phyloP scores from a whole-genome alignment of 2,113 vertebrate species.

The Delphinapterus leucas region DNA sequence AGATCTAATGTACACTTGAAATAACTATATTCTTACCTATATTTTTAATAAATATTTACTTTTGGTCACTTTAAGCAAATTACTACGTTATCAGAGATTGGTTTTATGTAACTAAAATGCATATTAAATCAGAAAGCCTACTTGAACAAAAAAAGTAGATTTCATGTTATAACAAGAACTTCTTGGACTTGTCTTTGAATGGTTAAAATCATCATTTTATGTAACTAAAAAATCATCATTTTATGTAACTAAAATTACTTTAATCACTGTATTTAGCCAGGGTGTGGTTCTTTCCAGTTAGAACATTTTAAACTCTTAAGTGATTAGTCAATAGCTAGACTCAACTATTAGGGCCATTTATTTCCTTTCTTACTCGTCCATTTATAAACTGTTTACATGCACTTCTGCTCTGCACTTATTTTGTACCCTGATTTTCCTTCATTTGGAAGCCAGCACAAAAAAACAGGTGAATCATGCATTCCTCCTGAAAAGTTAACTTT shows the following conservation, averaged over 20 bases:
- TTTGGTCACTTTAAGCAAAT: background rate
- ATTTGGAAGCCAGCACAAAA: conserved; percentile 35
- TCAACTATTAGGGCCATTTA: background rate
- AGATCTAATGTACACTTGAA: background rate
- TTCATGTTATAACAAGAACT: background rate
- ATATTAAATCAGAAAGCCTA: background rate
- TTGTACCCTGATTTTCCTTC: conserved; percentile 16
- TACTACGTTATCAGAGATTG: background rate
- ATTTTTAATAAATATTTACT: background rate
- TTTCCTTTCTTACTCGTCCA: conserved; percentile 40
- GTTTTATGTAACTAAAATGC: conserved; percentile 30
- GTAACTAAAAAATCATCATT: conserved; percentile 35
- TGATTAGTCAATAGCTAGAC: conserved; percentile 31
- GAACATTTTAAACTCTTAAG: conserved; percentile 19
- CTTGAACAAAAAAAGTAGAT: background rate
- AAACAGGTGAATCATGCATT: background rate
- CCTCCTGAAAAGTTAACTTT: conserved; percentile 18
- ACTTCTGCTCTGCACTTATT: conserved; percentile 33
- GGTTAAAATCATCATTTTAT: conserved; percentile 42
- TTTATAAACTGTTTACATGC: conserved; percentile 33
- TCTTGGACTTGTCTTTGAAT: conserved; percentile 5
- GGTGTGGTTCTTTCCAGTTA: conserved; percentile 44
- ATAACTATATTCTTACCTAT: background rate
- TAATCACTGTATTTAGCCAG: conserved; percentile 42
- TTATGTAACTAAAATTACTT: conserved; percentile 36